Base-by-base conservation (phyloP, 2,888 invertebrate genomes). In the Leptogaster cylindrica region DNA sequence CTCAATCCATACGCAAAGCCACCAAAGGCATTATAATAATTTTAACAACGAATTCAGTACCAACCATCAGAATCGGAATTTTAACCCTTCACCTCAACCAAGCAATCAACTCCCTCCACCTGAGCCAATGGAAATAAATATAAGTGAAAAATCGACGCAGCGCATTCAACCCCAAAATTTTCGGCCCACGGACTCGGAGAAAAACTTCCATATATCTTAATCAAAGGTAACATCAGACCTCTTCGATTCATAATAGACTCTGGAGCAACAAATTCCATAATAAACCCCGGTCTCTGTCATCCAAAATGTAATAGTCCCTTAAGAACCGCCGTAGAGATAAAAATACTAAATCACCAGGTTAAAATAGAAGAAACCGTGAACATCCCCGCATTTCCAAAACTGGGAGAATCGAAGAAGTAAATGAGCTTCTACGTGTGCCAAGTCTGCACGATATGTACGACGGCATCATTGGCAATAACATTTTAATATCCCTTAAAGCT, bases 191-290 rank as follows among this genome's bases (percentile, higher is more conserved):
- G 66, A 58, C 66, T 66, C 66, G 33, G 25, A 58, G 14, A 31
- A 41, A 28, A 48, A 31, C 16, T 58, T 31, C 55, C 46, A 18
- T 27, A 36, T 66, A 58, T 33, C 41, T 23, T 48, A 46, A 12
- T 46, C 8, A 48, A 66, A 20, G 44, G 25, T 14, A 58, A 66
- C 2, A 25, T 23, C n/a, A 66, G 58, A 23, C 51, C 52, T 2
- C 52, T 65, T 39, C 51, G 50, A 39, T 39, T 52, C 18, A 65
- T 65, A 12, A 65, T 50, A 7, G 55, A 66, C 33, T 44, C 52
- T 10, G 52, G 52, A 18, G 52, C 52, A 41, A 64, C 48, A 14
- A 28, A 64, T 10, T 64, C 64, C 10, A 33, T 64, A n/a, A 48
- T 64, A 18, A 64, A 64, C 27, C 64, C 64, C 12, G 48, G 48